Conservation (phyloP, 2,113 vertebrate genomes). For the Bufo bufo region DNA sequence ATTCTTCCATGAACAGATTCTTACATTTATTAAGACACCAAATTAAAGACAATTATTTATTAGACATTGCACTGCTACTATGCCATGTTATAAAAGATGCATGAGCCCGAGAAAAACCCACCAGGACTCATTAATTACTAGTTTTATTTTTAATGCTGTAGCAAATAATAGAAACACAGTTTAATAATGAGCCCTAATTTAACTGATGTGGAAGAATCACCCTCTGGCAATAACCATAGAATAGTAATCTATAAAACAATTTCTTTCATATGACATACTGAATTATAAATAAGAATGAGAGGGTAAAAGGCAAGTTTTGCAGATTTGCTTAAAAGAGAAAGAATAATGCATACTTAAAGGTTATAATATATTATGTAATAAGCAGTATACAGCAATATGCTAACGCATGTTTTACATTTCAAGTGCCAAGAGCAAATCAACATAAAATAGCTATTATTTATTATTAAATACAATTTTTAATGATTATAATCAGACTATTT, state of each 20-base stretch:
- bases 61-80: neutral
- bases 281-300: constrained; percentile 50
- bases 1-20: neutral
- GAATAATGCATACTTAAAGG: neutral
- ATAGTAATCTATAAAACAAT: constrained; percentile 59
- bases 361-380: constrained; percentile 46
- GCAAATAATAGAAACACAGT: constrained; percentile 58
- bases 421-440: neutral
- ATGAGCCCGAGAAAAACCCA: constrained; percentile 3
- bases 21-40: constrained; percentile 15
- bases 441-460: neutral
- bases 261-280: constrained; percentile 54
- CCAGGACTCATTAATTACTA: constrained; percentile 46
- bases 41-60: constrained; percentile 15
- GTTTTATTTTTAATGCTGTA: constrained; percentile 41
- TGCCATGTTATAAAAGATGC: constrained; percentile 40
- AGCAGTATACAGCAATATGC: neutral
- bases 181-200: constrained; percentile 62
- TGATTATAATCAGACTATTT: neutral
- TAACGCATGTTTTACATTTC: constrained; percentile 1
- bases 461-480: neutral
- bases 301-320: neutral
- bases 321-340: constrained; percentile 23
- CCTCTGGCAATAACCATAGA: constrained; percentile 54
- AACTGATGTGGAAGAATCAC: constrained; percentile 33